These are phyloP conservation scores for Lingula anatina DNA, from an alignment of 2,888 invertebrate genomes.

Conservation along the genomic window DNA sequence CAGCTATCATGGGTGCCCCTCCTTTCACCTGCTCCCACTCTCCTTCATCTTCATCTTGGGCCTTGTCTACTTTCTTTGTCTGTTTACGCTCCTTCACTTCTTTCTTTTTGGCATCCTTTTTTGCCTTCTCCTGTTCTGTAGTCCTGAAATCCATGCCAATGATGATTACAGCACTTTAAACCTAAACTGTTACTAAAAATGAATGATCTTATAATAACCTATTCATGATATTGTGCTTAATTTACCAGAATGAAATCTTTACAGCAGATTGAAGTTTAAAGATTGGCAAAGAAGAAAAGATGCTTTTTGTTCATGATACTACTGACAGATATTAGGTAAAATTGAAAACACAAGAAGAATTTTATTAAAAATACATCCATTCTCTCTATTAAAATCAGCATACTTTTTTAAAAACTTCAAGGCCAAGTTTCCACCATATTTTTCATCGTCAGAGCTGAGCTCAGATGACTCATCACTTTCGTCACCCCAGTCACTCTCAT, in stretches of 20 bases:
- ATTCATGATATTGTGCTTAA: no score
- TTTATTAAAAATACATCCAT: neutral
- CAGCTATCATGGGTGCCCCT: constrained; percentile 78
- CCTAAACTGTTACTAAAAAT: no score
- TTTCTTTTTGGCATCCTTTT: constrained; percentile 30
- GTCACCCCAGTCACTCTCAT: constrained; percentile 5
- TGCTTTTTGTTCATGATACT: no score
- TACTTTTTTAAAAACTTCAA: constrained; percentile 76
- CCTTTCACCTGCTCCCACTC: constrained; percentile 90
- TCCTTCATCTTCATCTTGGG: constrained; percentile 52
- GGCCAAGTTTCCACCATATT: constrained; percentile 57
- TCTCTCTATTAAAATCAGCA: constrained; percentile 6
- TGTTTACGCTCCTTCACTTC: constrained; percentile 54
- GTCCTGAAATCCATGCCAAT: no score
- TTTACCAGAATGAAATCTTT: no score
- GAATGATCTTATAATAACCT: no score
- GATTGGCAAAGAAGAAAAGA: no score
- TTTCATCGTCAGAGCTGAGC: constrained; percentile 38
- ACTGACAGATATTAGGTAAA: no score
- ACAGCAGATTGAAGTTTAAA: no score
- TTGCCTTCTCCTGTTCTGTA: constrained; percentile 62
- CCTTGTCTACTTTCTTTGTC: constrained; percentile 17
- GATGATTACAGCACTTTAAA: no score
- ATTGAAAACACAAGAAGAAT: constrained; percentile 4
- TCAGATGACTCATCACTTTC: constrained; percentile 65